Conservation (phyloP, 2,888 invertebrate genomes). For the Cephus pygmeus region DNA sequence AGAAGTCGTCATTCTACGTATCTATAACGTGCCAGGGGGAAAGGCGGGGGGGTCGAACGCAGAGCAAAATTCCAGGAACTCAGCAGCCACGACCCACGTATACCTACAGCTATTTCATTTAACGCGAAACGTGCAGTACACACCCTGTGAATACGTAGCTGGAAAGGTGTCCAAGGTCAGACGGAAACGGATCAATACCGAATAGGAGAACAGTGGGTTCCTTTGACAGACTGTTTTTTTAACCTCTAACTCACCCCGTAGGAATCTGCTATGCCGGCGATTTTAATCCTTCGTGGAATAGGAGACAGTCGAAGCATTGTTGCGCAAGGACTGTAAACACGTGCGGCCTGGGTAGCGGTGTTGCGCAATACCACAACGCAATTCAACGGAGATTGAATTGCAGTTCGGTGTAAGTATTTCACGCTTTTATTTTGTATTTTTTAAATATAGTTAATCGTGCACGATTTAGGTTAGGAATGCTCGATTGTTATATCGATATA, state of each 20-base stretch:
- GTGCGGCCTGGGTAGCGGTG: background rate
- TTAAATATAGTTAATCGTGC: too few species aligned
- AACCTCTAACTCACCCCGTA: background rate
- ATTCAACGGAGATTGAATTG: background rate
- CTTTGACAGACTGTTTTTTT: background rate
- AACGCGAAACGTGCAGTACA: background rate
- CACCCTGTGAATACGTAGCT: background rate
- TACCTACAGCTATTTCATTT: background rate
- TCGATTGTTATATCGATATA: background rate
- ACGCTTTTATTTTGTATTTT: background rate
- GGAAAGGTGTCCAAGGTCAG: background rate
- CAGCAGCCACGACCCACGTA: background rate
- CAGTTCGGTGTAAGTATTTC: background rate
- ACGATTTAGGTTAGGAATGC: background rate
- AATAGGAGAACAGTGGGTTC: background rate
- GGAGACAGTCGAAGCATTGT: background rate
- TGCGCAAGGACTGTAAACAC: background rate
- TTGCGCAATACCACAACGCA: background rate
- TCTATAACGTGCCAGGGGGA: background rate
- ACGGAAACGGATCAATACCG: background rate
- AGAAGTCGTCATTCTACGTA: background rate
- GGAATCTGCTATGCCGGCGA: background rate
- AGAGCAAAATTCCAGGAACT: background rate
- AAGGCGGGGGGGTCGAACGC: background rate
- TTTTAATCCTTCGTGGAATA: background rate